Conservation (phyloP, 23 tunicate species). For the Styela plicata region DNA sequence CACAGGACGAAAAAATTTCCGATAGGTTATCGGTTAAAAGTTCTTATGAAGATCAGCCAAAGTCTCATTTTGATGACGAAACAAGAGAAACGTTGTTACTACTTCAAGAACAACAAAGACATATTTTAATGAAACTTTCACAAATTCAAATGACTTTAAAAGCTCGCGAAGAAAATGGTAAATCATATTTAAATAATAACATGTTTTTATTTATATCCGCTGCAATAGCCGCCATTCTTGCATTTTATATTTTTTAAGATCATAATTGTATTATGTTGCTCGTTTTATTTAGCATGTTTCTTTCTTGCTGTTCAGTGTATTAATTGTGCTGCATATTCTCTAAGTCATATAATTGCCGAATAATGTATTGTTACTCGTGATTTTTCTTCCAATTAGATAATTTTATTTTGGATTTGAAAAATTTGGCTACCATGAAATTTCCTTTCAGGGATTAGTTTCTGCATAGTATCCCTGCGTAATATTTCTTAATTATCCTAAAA, state of each 20-base stretch:
- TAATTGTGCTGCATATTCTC: not conserved
- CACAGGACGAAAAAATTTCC: not conserved
- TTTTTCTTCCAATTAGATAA: too few relatives aligned
- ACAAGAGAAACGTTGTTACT: not conserved
- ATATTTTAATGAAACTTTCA: not conserved
- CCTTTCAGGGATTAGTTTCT: too few relatives aligned
- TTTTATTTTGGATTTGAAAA: too few relatives aligned
- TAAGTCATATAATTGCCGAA: not conserved
- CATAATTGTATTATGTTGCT: too few relatives aligned
- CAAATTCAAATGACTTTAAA: not conserved
- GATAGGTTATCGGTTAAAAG: not conserved
- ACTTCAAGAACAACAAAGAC: not conserved
- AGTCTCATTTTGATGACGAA: not conserved
- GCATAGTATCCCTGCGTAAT: too few relatives aligned
- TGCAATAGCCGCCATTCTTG: not conserved
- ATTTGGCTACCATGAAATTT: too few relatives aligned
- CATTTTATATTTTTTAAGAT: not conserved
- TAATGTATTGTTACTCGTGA: too few relatives aligned
- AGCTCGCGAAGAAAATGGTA: not conserved
- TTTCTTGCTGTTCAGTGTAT: too few relatives aligned
- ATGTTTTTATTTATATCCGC: not conserved
- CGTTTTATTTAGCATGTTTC: too few relatives aligned
- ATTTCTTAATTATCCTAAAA: too few relatives aligned
- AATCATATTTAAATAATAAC: not conserved
- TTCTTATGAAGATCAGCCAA: not conserved